A percentile compares a stretch with the other conserved stretches of the same genome.
phyloP scores from a whole-genome alignment of 2,797 vertebrate genomes.

The Heliangelus exortis region DNA sequence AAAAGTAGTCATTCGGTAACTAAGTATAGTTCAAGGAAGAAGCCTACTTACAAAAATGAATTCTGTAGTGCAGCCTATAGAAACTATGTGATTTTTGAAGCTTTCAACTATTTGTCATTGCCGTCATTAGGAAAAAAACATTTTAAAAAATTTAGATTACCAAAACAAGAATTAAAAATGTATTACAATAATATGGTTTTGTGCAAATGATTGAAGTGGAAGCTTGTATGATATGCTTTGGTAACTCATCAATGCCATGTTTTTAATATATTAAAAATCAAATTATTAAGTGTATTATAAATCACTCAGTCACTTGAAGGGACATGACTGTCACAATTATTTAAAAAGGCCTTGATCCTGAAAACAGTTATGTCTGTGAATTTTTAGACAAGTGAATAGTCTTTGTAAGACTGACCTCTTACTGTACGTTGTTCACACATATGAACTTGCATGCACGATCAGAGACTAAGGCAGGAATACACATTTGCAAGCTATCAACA shows the following conservation, averaged over 20 bases:
- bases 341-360: conserved; percentile 70
- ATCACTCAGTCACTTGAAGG: conserved; percentile 66
- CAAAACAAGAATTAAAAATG: background rate
- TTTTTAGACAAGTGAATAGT: conserved; percentile 68
- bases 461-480: conserved; percentile 61
- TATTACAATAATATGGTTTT: background rate
- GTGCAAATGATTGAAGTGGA: background rate
- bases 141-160: background rate
- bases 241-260: conserved; percentile 22
- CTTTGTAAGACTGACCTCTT: conserved; percentile 67
- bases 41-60: background rate
- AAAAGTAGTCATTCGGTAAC: background rate
- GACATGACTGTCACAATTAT: conserved; percentile 49
- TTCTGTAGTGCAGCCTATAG: background rate
- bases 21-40: background rate
- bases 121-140: background rate
- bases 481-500: conserved; percentile 71
- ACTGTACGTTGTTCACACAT: conserved; percentile 68
- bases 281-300: conserved; percentile 63
- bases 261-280: conserved; percentile 24
- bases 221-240: background rate
- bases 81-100: background rate
- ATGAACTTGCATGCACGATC: conserved; percentile 62
- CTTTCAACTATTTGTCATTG: background rate
- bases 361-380: conserved; percentile 68